phyloP scores from a whole-genome alignment of 2,113 vertebrate genomes.

The Naja naja region DNA sequence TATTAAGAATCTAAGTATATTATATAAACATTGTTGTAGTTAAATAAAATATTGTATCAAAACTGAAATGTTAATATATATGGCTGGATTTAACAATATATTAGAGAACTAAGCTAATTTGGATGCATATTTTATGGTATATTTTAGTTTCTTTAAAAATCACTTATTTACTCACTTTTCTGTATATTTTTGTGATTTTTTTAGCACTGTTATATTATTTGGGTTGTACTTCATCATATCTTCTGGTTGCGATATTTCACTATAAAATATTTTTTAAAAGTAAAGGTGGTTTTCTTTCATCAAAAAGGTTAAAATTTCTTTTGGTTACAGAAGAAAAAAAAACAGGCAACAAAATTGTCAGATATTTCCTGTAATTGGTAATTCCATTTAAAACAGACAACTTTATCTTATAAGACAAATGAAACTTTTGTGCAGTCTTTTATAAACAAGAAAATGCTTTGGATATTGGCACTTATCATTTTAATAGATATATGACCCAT shows the following conservation, averaged over 20 bases:
- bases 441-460: background rate
- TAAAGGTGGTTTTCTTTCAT: background rate
- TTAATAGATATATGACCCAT: background rate
- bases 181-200: background rate
- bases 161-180: background rate
- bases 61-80: background rate
- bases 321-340: background rate
- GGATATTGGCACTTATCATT: fast-evolving
- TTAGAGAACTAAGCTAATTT: background rate
- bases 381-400: background rate
- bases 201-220: background rate
- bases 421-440: background rate
- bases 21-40: background rate
- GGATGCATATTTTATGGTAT: background rate
- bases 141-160: background rate
- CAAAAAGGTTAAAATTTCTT: background rate
- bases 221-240: background rate
- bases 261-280: background rate
- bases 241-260: background rate
- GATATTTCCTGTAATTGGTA: background rate
- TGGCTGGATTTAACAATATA: background rate
- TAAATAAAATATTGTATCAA: background rate
- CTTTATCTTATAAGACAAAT: background rate
- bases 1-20: background rate
- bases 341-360: background rate